Evolutionary conservation across 2,888 invertebrate species (phyloP).

Genomic region (Ferrisia virgata): DNA sequence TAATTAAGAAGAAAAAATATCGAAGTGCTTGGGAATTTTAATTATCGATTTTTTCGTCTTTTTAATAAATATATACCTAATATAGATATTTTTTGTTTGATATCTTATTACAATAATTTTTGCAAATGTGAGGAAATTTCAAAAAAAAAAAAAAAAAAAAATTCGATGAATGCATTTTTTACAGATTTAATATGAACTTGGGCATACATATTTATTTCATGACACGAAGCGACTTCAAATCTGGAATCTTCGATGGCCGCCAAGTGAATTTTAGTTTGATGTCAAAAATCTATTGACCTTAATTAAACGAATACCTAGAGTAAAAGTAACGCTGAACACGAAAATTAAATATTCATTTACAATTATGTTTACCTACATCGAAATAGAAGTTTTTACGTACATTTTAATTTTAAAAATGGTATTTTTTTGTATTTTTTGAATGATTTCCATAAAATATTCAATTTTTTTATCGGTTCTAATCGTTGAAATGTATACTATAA

Average conservation of each 20-base stretch:
- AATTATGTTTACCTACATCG: slow-evolving; percentile 4
- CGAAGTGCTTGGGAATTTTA: no score
- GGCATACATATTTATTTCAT: neutral
- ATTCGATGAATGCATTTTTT: no score
- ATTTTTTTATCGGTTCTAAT: neutral
- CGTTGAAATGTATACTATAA: neutral
- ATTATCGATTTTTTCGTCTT: no score
- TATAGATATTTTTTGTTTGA: no score
- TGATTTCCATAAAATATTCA: slow-evolving; percentile 28
- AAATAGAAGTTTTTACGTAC: neutral
- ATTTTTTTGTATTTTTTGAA: slow-evolving; percentile 17
- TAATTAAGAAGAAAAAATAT: no score
- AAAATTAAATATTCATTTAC: slow-evolving; percentile 31
- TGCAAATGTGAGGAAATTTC: no score
- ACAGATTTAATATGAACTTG: neutral
- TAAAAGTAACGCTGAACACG: neutral
- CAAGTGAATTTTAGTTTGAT: slow-evolving; percentile 8
- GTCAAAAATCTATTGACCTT: slow-evolving; percentile 39
- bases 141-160: no score
- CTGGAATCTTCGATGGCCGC: slow-evolving; percentile 21
- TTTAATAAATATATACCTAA: no score
- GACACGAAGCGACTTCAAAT: neutral
- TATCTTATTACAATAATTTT: no score
- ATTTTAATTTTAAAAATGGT: slow-evolving; percentile 22
- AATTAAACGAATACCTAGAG: slow-evolving; percentile 33